Base-by-base conservation (phyloP, 1,140 invertebrate genomes). In the Augochlora pura region DNA sequence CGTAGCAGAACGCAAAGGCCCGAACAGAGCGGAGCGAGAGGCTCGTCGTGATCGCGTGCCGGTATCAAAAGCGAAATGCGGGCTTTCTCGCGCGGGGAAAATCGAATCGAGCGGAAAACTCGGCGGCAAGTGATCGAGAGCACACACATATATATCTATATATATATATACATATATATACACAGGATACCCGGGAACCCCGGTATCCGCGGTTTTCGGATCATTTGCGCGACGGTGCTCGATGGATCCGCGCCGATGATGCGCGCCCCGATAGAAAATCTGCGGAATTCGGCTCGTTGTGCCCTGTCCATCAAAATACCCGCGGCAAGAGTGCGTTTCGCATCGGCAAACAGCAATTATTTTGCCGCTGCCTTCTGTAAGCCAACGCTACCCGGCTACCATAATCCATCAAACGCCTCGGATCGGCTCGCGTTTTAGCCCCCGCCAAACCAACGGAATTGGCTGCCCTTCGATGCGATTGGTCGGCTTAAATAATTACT, bases 151-250 rank as follows among this genome's bases (percentile, higher is more conserved):
- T 18, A n/a, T n/a, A n/a, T n/a, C n/a, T n/a, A n/a, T n/a, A n/a
- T n/a, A n/a, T n/a, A n/a, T n/a, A n/a, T n/a, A n/a, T n/a, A n/a
- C n/a, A n/a, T n/a, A n/a, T n/a, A n/a, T n/a, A n/a, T n/a, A n/a
- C n/a, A n/a, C n/a, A n/a, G n/a, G n/a, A n/a, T n/a, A n/a, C 32
- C 32, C 32, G 32, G 32, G 32, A 32, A 4, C 32, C n/a, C 5
- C 16, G 46, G 60, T 77, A 77, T 77, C 67, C 68, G 76, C 21
- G 76, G 67, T 77, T 77, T 77, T 77, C 68, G 46, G 68, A 77
- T 77, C 76, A 77, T 77, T 77, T 77, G 18, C 68, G 18, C 59
- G 46, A 72, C 46, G 46, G 3, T 42, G 12, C 16, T 23, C 57
- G 42, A 54, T 59, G 49, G 57, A 75, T 67, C 23, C 52, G 23